These are phyloP conservation scores for Philereme vetulata DNA, from an alignment of 2,888 invertebrate species.

Conservation along the genomic window DNA sequence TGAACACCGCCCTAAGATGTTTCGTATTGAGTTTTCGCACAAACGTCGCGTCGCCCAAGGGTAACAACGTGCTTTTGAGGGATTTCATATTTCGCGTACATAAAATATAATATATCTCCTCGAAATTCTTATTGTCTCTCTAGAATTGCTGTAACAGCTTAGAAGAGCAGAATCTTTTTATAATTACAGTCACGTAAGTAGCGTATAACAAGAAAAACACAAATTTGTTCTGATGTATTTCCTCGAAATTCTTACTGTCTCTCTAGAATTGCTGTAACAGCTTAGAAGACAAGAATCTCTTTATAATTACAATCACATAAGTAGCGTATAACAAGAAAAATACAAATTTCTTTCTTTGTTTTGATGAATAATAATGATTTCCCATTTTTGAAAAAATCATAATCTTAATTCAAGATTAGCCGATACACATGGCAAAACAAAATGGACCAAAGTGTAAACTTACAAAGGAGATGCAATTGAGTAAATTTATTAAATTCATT, in stretches of 20 bases:
- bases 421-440: too few relatives aligned
- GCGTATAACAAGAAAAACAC: conserved; percentile 2
- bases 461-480: too few relatives aligned
- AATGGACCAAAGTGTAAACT: too few relatives aligned
- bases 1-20: conserved; percentile 15
- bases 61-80: conserved; percentile 23
- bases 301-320: neutral
- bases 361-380: neutral
- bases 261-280: conserved; percentile 4
- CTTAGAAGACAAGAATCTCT: neutral
- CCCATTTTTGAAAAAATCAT: too few relatives aligned
- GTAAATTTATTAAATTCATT: too few relatives aligned
- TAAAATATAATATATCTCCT: conserved; percentile 3
- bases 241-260: conserved; percentile 5
- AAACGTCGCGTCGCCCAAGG: conserved; percentile 30
- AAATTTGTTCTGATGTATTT: too few relatives aligned
- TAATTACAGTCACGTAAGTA: neutral
- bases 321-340: conserved; percentile 2
- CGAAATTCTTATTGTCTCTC: conserved; percentile 7
- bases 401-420: too few relatives aligned
- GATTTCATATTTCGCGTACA: conserved; percentile 12
- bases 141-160: conserved; percentile 2
- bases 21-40: conserved; percentile 17
- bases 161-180: neutral
- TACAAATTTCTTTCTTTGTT: neutral